Conservation (phyloP, 1,140 invertebrate species). For the Drosophila sucinea region DNA sequence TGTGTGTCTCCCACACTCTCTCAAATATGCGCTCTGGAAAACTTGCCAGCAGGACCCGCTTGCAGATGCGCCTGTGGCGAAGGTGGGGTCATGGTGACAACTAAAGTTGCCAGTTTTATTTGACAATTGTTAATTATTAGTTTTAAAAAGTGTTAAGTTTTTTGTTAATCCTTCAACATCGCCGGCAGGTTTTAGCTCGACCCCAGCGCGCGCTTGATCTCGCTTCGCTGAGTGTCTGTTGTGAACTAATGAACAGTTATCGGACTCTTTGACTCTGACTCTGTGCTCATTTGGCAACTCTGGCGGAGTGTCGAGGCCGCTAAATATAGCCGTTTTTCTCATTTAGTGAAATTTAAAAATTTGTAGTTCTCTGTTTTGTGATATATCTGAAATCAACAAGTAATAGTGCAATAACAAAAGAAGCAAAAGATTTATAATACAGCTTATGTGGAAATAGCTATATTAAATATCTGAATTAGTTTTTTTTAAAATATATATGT, state of each 20-base stretch:
- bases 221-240: constrained; percentile 71
- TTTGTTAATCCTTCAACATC: constrained; percentile 19
- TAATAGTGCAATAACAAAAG: no score
- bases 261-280: constrained; percentile 37
- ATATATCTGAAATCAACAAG: no score
- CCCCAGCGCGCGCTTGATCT: constrained; percentile 55
- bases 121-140: neutral
- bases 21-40: neutral
- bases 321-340: constrained; percentile 9
- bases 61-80: neutral
- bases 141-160: constrained; percentile 10
- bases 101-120: neutral
- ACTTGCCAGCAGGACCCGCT: constrained; percentile 5
- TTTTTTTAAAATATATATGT: no score
- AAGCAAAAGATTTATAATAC: no score
- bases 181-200: constrained; percentile 31
- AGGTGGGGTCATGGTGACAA: constrained; percentile 2
- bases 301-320: constrained; percentile 18
- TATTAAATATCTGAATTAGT: no score
- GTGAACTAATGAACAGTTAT: constrained; percentile 62
- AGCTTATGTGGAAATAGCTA: no score
- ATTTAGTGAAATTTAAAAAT: no score
- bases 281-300: constrained; percentile 31
- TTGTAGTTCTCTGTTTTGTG: no score
- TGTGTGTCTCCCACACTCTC: constrained; percentile 14